Base-by-base conservation (phyloP, 2,888 invertebrate genomes). In the Aelia acuminata region DNA sequence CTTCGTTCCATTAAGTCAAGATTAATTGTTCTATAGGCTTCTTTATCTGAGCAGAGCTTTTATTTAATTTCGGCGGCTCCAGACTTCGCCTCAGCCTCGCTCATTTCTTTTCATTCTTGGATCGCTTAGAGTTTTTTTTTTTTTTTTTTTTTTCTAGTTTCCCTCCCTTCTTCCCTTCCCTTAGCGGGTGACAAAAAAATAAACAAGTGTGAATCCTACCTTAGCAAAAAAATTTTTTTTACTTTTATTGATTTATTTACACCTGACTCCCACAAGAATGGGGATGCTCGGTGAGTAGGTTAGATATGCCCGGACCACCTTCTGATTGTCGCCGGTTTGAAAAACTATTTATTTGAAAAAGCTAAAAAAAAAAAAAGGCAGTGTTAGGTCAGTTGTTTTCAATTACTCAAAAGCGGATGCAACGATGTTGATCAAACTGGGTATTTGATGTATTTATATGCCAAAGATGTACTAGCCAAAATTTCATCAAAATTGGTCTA, bases 61-160 rank as follows among this genome's bases (percentile, higher is more conserved):
- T 57, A 57, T 57, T 57, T 57, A 57, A 57, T 57, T 57, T 57
- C 26, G 26, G 57, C 1, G 11, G 3, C 20, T 3, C 26, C 15
- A 26, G 57, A 4, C 15, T 15, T 26, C 26, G 15, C 26, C 26
- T 26, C 26, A 26, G 26, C 57, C 57, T 57, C 26, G 15, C 57
- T 57, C 57, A 57, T 57, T 57, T 57, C 57, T 57, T 57, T 57
- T 57, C 26, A 57, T 57, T 57, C 57, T 57, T n/a, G 57, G 57
- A 57, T 53, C 53, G 53, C 53, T 53, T 53, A 53, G 53, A n/a
- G n/a, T n/a, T n/a, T n/a, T n/a, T n/a, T n/a, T n/a, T n/a, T n/a
- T n/a, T n/a, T n/a, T n/a, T n/a, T n/a, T n/a, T 8, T 53, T 53
- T 53, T 53, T 53, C 4, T 57, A 57, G 57, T 57, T 57, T 15